Base-by-base conservation (phyloP, 2,888 invertebrate genomes). In the Cartodere bifasciata region DNA sequence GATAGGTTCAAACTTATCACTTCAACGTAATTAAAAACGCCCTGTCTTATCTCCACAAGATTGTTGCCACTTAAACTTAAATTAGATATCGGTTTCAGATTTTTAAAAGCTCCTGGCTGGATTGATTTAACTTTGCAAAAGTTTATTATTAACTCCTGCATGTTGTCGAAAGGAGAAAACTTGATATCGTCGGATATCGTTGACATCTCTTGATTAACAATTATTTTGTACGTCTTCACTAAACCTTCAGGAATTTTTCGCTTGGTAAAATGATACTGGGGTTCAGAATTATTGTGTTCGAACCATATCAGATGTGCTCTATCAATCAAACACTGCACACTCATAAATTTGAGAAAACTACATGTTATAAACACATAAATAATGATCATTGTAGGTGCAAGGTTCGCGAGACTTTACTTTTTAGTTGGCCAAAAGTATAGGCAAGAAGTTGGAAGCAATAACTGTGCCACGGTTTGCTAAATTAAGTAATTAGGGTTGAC, bases 1-100 rank as follows among this genome's bases (percentile, higher is more conserved):
- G 49, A 42, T 11, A 53, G 34, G 34, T 53, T 49, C 26, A 53
- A 36, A 22, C 42, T 37, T 28, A 38, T 37, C 14, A 51, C 42
- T 13, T 38, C 35, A 15, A 46, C 31, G 21, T 43, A 33, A 30
- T 47, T 48, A 35, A 53, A 53, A 12, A 50, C 42, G 11, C 39
- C 42, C 7, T 42, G 42, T 12, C 40, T 42, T 24, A 52, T 46
- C 21, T 41, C 40, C 25, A 35, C 41, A 12, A 53, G 34, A 23
- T 44, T 42, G 28, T 52, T 52, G 16, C 36, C 31, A n/a, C 44
- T 41, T 12, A 52, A 41, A 16, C 42, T 48, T 7, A 52, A 31
- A 28, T 44, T 46, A 29, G 35, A 34, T 13, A 50, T 20, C 15
- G 36, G 36, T 9, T 44, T 39, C 22, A 49, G 32, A 13, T 39